Evolutionary conservation across 2,888 invertebrate species (phyloP), one percentile per base, ranked within the genome.

Genomic region (Andrena flavipes): DNA sequence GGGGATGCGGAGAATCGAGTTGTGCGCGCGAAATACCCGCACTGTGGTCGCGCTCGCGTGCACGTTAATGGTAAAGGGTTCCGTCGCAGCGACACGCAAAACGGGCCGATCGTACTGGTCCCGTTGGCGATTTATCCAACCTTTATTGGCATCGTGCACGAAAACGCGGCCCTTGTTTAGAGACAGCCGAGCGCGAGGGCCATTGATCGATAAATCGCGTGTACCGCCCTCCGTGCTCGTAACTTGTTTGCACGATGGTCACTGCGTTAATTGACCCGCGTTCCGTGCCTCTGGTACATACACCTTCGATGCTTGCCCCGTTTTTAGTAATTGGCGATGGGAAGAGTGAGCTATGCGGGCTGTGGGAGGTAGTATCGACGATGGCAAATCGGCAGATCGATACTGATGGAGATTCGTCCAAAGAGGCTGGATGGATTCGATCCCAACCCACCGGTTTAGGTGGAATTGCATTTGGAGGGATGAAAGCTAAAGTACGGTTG

Each of bases 121-220:
- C 33, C 60, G 51, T 48, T 63, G 59, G 48, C 51, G 54, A 79
- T 86, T 80, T 76, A 86, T 82, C 64, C 51, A 23, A 16, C 64
- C 69, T 81, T 86, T 84, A 81, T 80, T 60, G 80, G 72, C 63
- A 56, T 35, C 23, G 54, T 42, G 51, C 73, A 68, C 48, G 62
- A 65, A 78, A 80, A 73, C 75, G 54, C 42, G 65, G 35, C 30
- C 49, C 26, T 13, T 62, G 70, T 78, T 82, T 68, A 56, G 49
- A 26, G 59, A 73, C 60, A 26, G 59, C 64, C 73, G 51, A 29
- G 20, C 23, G 13, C 30, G 29, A 51, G 59, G 54, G 60, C 29
- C 71, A 80, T 75, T 70, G 62, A 49, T 29, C 29, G 26, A 2
- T 35, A 26, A 63, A 73, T 64, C 63, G 68, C 63, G 48, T 20